Conservation (phyloP, 2,113 vertebrate species). For the Ammodytes dubius region DNA sequence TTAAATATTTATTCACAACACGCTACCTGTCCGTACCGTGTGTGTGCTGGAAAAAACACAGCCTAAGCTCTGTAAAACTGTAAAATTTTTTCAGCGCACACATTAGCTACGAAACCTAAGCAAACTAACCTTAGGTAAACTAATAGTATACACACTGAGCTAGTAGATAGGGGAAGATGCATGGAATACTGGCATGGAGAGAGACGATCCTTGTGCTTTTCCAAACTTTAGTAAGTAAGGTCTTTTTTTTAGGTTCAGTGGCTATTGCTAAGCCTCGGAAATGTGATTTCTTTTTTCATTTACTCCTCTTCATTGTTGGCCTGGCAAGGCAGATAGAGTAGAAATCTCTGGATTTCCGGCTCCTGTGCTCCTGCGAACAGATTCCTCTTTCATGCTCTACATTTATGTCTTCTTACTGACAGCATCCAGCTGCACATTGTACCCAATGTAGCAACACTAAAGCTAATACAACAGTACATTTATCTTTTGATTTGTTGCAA, state of each 20-base stretch:
- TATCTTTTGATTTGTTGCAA: conserved; percentile 54
- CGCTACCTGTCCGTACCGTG: too few species aligned
- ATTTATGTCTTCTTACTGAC: conserved; percentile 51
- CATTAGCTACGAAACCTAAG: not conserved
- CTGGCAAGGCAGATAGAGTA: conserved; percentile 21
- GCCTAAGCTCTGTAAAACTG: too few species aligned
- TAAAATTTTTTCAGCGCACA: too few species aligned
- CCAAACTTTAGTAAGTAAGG: conserved; percentile 21
- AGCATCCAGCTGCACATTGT: conserved; percentile 54
- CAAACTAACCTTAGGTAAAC: not conserved
- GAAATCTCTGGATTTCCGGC: conserved; percentile 17
- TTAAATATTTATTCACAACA: too few species aligned
- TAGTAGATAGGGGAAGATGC: conserved; percentile 22
- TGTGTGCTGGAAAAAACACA: too few species aligned
- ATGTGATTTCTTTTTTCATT: conserved; percentile 23
- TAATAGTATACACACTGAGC: not conserved
- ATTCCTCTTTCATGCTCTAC: conserved; percentile 32
- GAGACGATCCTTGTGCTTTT: conserved; percentile 21
- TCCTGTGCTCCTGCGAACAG: conserved; percentile 7
- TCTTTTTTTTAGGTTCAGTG: conserved; percentile 43
- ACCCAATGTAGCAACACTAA: conserved; percentile 20
- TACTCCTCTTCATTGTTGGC: conserved; percentile 29
- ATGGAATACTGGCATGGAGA: conserved; percentile 23
- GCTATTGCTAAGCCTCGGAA: conserved; percentile 35
- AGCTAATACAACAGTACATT: conserved; percentile 68